A percentile compares a stretch with the other conserved stretches of the same genome.
Conservation (phyloP, 2,888 invertebrate species). For the Apeira syringaria region DNA sequence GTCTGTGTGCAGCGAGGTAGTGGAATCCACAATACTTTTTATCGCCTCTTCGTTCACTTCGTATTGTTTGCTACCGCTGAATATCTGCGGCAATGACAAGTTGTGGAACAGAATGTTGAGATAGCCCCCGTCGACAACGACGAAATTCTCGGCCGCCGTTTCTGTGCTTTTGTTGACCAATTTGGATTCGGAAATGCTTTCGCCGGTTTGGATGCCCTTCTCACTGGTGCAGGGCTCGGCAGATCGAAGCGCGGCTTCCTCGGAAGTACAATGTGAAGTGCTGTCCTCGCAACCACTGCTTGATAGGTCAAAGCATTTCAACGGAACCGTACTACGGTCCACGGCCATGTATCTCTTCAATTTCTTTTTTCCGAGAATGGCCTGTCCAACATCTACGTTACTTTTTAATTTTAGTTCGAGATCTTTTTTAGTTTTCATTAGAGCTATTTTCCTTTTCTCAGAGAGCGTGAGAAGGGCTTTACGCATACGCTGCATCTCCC, state of each 20-base stretch:
- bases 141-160: constrained; percentile 58
- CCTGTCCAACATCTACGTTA: constrained; percentile 64
- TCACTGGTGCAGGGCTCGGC: constrained; percentile 43
- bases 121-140: constrained; percentile 70
- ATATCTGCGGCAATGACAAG: constrained; percentile 65
- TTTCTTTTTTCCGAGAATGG: constrained; percentile 65
- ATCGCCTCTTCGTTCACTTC: constrained; percentile 75
- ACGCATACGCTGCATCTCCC: constrained; percentile 85
- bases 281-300: constrained; percentile 73
- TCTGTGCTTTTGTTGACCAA: constrained; percentile 40
- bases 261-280: constrained; percentile 40
- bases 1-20: constrained; percentile 45
- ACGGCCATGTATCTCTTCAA: constrained; percentile 48
- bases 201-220: constrained; percentile 67
- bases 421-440: constrained; percentile 73
- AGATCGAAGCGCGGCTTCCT: constrained; percentile 15
- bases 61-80: constrained; percentile 68
- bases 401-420: constrained; percentile 67
- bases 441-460: constrained; percentile 68
- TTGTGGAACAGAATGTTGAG: constrained; percentile 72
- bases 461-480: constrained; percentile 69
- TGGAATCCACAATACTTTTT: constrained; percentile 60
- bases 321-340: constrained; percentile 56
- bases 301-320: constrained; percentile 74
- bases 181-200: constrained; percentile 37